A percentile compares a stretch with the other conserved stretches of the same genome.
These are phyloP conservation scores for Elaphurus davidianus DNA, from an alignment of 2,113 vertebrate genomes.

Conservation along the genomic window DNA sequence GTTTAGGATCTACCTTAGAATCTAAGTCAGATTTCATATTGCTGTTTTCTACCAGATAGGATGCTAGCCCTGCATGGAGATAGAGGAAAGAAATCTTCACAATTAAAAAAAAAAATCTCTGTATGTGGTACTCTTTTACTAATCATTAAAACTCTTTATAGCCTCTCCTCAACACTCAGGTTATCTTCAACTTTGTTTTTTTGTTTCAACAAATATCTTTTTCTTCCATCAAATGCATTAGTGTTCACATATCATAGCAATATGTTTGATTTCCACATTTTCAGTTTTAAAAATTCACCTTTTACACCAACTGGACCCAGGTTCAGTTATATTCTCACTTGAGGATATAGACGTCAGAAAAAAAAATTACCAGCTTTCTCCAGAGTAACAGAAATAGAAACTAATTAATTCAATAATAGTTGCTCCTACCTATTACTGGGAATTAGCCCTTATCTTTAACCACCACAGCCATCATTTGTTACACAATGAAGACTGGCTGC, in stretches of 20 bases:
- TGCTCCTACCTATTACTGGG: not conserved
- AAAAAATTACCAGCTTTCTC: not conserved
- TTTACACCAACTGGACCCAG: not conserved
- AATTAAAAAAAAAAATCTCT: not conserved
- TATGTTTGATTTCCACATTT: not conserved
- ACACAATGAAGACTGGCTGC: not conserved
- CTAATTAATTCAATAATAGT: not conserved
- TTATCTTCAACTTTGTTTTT: not conserved
- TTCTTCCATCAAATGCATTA: not conserved
- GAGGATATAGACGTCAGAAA: not conserved
- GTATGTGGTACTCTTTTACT: not conserved
- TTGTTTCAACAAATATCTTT: not conserved
- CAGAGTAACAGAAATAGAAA: not conserved
- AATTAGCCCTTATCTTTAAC: not conserved
- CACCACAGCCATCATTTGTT: not conserved
- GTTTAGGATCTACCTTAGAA: not conserved
- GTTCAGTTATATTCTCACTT: not conserved
- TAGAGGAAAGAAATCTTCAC: not conserved
- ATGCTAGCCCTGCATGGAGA: not conserved
- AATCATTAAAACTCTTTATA: not conserved
- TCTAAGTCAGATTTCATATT: not conserved
- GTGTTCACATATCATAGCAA: not conserved
- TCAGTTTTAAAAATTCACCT: not conserved
- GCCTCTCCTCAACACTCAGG: not conserved
- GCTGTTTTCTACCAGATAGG: not conserved